Conservation (phyloP, 2,113 vertebrate genomes). For the Mustelus asterias region DNA sequence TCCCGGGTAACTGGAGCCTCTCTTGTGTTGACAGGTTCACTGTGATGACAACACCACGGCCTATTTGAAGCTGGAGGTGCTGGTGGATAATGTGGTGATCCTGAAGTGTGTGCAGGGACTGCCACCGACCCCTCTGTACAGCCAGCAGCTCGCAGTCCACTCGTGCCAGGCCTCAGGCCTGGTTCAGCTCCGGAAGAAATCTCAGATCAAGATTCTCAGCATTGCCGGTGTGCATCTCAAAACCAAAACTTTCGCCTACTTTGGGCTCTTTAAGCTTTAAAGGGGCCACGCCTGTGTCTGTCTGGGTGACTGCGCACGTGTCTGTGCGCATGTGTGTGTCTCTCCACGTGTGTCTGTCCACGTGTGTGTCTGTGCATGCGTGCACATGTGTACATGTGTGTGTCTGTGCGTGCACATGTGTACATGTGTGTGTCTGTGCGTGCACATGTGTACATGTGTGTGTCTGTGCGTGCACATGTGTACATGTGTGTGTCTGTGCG, state of each 20-base stretch:
- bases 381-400: too few species aligned
- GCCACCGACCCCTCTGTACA: constrained; percentile 69
- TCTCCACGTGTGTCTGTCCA: too few species aligned
- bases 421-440: background rate
- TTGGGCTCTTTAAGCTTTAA: constrained; percentile 77
- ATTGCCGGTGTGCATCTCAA: constrained; percentile 68
- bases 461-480: background rate
- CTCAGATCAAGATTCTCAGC: constrained; percentile 66
- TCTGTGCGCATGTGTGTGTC: background rate
- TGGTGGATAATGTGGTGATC: constrained; percentile 55
- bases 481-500: too few species aligned
- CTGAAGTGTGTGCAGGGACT: constrained; percentile 80
- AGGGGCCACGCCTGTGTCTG: background rate
- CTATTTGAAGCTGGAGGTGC: constrained; percentile 81
- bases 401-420: too few species aligned
- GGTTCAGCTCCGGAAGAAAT: constrained; percentile 60
- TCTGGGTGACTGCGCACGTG: background rate
- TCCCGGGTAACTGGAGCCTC: background rate
- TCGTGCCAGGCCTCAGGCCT: constrained; percentile 81
- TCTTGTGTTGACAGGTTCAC: constrained; percentile 61
- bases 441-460: too few species aligned
- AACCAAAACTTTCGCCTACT: constrained; percentile 67
- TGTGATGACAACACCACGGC: constrained; percentile 77
- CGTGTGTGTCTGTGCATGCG: too few species aligned
- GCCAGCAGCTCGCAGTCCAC: constrained; percentile 63